Conservation (phyloP, 1,140 invertebrate genomes). For the Drosophila tsacasi region DNA sequence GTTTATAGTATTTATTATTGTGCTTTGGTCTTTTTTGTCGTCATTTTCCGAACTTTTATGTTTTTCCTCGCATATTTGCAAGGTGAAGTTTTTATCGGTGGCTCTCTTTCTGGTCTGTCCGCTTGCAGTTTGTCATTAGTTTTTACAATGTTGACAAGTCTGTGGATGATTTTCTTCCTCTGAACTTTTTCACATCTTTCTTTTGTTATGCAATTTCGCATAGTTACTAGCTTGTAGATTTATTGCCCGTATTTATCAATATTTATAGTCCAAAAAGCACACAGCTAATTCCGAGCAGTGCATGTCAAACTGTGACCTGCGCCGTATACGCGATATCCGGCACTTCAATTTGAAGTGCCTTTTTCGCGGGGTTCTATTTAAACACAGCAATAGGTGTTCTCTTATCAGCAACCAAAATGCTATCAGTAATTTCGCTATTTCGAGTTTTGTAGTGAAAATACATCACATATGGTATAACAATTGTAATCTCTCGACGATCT, state of each 20-base stretch:
- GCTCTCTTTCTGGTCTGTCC: constrained; percentile 35
- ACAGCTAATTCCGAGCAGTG: constrained; percentile 43
- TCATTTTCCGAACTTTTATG: constrained; percentile 39
- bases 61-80: constrained; percentile 61
- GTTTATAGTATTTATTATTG: constrained; percentile 67
- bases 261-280: constrained; percentile 30
- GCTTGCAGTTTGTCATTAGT: constrained; percentile 53
- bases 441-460: not conserved
- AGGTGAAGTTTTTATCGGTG: constrained; percentile 66
- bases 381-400: constrained; percentile 20
- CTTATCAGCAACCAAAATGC: constrained; percentile 22
- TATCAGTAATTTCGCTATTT: constrained; percentile 18
- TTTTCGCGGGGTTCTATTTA: not conserved
- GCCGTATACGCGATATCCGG: constrained; percentile 27
- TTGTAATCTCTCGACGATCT: constrained; percentile 2
- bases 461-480: not conserved
- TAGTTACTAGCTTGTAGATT: constrained; percentile 22
- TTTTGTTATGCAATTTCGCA: constrained; percentile 59
- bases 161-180: constrained; percentile 40
- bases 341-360: constrained; percentile 15
- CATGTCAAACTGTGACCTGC: constrained; percentile 15
- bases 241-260: constrained; percentile 46
- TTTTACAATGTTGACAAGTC: constrained; percentile 61
- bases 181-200: constrained; percentile 7
- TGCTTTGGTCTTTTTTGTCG: constrained; percentile 45